Evolutionary conservation across 2,113 vertebrate genomes (phyloP).

Genomic region (Actenoides hombroni): DNA sequence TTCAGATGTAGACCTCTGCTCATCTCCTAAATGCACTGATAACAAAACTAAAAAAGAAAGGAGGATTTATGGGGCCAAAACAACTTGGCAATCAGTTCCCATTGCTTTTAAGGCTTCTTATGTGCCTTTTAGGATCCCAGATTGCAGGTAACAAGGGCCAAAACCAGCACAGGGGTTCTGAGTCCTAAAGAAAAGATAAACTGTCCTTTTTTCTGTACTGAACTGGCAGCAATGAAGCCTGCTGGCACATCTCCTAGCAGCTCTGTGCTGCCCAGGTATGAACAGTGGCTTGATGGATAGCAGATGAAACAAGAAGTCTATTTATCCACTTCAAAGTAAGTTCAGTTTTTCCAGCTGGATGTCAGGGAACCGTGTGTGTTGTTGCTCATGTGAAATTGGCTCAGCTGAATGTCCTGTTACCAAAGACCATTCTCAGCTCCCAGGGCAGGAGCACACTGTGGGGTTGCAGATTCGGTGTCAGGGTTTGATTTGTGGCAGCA

Average conservation of each 20-base stretch:
- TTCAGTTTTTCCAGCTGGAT: neutral
- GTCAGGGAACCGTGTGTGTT: neutral
- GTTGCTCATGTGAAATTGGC: neutral
- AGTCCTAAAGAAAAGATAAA: neutral
- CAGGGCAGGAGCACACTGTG: neutral
- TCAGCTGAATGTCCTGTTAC: neutral
- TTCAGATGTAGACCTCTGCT: neutral
- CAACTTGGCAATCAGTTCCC: neutral
- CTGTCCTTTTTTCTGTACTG: fast-evolving
- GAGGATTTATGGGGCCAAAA: neutral
- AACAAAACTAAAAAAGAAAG: neutral
- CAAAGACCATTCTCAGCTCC: neutral
- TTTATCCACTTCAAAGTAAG: neutral
- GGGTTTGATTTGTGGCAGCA: neutral
- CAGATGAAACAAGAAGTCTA: neutral
- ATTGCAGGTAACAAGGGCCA: neutral
- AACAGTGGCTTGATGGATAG: neutral
- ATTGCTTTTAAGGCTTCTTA: neutral
- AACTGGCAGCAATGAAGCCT: neutral
- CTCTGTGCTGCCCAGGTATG: neutral
- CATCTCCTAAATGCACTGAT: neutral
- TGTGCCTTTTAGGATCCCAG: neutral
- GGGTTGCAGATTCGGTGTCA: neutral
- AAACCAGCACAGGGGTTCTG: neutral
- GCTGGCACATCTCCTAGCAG: neutral